These are phyloP conservation scores for Eutrigla gurnardus DNA, from an alignment of 2,797 vertebrate species.

Conservation along the genomic window DNA sequence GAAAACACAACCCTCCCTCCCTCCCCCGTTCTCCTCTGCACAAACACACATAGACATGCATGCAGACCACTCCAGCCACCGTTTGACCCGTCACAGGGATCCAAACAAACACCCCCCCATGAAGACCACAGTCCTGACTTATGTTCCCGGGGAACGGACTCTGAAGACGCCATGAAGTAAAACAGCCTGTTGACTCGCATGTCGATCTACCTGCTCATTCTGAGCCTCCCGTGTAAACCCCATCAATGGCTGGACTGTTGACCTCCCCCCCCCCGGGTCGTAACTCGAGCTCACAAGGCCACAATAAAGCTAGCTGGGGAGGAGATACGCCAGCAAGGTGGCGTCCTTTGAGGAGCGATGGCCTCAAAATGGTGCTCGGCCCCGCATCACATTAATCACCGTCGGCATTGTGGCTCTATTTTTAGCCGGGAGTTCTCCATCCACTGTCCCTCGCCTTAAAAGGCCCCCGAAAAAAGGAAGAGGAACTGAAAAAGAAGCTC, in stretches of 20 bases:
- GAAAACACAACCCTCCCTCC: conserved; percentile 45
- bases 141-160: conserved; percentile 47
- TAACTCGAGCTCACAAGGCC: conserved; percentile 77
- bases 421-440: conserved; percentile 70
- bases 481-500: conserved; percentile 12
- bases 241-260: conserved; percentile 79
- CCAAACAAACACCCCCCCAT: conserved; percentile 67
- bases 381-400: conserved; percentile 70
- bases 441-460: conserved; percentile 31
- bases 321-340: conserved; percentile 54
- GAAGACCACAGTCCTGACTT: conserved; percentile 53
- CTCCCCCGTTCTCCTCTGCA: conserved; percentile 26
- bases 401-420: conserved; percentile 63
- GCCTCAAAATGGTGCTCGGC: conserved; percentile 60
- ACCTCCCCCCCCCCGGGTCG: conserved; percentile 75
- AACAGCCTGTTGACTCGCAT: conserved; percentile 33
- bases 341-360: conserved; percentile 65
- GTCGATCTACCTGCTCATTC: conserved; percentile 58
- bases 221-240: conserved; percentile 50
- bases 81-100: conserved; percentile 65
- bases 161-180: conserved; percentile 50
- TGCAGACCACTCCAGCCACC: conserved; percentile 51
- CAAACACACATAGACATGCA: conserved; percentile 27
- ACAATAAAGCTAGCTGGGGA: conserved; percentile 70
- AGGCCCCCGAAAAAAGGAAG: conserved; percentile 12